Conservation (phyloP, 2,888 invertebrate species). For the Germaria angustata region DNA sequence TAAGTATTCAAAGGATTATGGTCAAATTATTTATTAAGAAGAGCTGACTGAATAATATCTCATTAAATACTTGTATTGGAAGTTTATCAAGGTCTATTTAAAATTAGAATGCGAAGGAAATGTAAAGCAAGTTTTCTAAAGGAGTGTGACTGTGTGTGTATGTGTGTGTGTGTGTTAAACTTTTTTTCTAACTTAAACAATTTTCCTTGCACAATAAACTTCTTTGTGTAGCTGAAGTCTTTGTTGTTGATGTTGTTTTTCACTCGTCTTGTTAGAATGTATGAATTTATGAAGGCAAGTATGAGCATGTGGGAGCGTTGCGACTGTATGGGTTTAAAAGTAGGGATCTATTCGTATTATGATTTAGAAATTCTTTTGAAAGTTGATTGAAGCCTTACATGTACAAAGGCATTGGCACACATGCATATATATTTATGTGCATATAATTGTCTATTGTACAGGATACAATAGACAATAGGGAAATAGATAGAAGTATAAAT, state of each 20-base stretch:
- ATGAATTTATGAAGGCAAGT: neutral
- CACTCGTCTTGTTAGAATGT: conserved; percentile 18
- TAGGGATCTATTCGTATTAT: conserved; percentile 44
- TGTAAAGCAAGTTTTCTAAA: neutral
- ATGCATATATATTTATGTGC: neutral
- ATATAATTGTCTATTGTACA: neutral
- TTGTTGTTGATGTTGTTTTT: conserved; percentile 25
- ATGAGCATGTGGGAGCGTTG: neutral
- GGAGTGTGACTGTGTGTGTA: no score
- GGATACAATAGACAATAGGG: conserved; percentile 28
- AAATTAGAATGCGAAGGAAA: conserved; percentile 11
- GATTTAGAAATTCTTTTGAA: conserved; percentile 59
- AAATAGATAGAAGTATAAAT: conserved; percentile 17
- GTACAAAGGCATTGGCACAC: neutral
- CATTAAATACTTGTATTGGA: conserved; percentile 26
- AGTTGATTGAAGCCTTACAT: conserved; percentile 52
- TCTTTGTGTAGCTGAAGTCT: conserved; percentile 42
- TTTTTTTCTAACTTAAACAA: conserved; percentile 42
- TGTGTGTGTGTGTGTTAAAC: neutral
- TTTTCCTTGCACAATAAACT: conserved; percentile 52
- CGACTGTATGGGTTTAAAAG: neutral
- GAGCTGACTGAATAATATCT: conserved; percentile 26
- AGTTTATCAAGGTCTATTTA: conserved; percentile 36
- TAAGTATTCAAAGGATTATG: conserved; percentile 42
- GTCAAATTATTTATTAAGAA: conserved; percentile 44